These are phyloP conservation scores for Drosophila auraria DNA, from an alignment of 1,140 invertebrate species.

Conservation along the genomic window DNA sequence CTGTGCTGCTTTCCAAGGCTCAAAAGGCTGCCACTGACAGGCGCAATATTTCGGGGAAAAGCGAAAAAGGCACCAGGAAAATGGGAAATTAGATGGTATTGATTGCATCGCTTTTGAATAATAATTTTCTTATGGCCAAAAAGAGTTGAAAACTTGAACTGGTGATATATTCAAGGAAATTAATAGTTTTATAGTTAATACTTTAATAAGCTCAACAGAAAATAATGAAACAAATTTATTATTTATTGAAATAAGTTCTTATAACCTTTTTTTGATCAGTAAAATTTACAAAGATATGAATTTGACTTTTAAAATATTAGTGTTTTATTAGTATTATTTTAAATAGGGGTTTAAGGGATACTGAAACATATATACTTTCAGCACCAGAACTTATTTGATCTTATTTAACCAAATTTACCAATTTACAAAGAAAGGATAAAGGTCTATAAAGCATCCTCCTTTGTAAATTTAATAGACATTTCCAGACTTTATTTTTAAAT, in stretches of 20 bases:
- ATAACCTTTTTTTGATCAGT: too few species aligned
- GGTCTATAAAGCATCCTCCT: too few species aligned
- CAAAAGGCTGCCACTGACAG: conserved; percentile 18
- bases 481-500: too few species aligned
- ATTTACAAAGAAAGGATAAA: too few species aligned
- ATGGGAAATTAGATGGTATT: background rate
- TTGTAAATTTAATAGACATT: too few species aligned
- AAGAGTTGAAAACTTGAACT: background rate
- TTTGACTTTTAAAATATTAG: too few species aligned
- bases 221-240: background rate
- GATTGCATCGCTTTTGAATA: background rate
- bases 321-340: background rate
- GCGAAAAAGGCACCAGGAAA: background rate
- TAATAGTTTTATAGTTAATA: too few species aligned
- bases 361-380: too few species aligned
- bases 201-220: background rate
- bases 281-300: too few species aligned
- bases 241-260: too few species aligned
- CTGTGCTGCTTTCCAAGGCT: background rate
- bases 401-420: too few species aligned
- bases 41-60: conserved; percentile 4
- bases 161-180: background rate
- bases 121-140: background rate
- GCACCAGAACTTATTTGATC: too few species aligned
- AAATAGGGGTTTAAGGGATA: background rate